Percentiles rank a stretch among this genome's conserved stretches.
These are phyloP conservation scores for Cataglyphis livida DNA, from an alignment of 2,888 invertebrate species.

Conservation along the genomic window DNA sequence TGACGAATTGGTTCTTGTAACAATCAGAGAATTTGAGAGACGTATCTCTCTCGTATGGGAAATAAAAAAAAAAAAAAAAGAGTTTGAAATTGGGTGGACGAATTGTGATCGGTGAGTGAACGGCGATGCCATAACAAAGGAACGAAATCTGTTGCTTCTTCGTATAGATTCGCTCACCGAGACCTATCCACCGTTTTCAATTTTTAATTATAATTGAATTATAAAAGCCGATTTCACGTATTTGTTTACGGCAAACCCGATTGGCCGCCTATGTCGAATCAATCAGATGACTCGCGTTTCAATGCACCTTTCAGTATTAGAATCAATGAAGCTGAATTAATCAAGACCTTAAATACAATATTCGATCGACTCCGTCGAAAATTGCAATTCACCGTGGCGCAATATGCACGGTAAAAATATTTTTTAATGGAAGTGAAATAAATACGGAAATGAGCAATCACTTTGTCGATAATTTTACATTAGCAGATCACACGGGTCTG, in stretches of 20 bases:
- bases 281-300: conserved; percentile 58
- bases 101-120: conserved; percentile 48
- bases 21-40: conserved; percentile 42
- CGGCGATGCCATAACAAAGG: conserved; percentile 37
- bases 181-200: conserved; percentile 58
- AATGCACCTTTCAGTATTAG: conserved; percentile 73
- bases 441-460: not conserved
- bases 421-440: conserved; percentile 1
- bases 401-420: conserved; percentile 13
- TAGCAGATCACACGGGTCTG: not conserved
- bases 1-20: conserved; percentile 23
- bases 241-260: conserved; percentile 61
- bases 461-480: conserved; percentile 4
- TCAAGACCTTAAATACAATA: conserved; percentile 52
- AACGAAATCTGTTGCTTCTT: conserved; percentile 53
- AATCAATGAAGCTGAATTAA: conserved; percentile 73
- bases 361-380: conserved; percentile 10
- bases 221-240: conserved; percentile 61
- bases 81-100: conserved; percentile 37
- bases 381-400: conserved; percentile 1
- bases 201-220: conserved; percentile 75
- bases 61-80: conserved; percentile 40
- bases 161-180: conserved; percentile 56
- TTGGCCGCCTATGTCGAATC: conserved; percentile 55
- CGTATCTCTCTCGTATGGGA: conserved; percentile 40